Evolutionary conservation across 2,113 vertebrate species (phyloP), one percentile per base, ranked within the genome.

Genomic region (Mionectes macconnelli): DNA sequence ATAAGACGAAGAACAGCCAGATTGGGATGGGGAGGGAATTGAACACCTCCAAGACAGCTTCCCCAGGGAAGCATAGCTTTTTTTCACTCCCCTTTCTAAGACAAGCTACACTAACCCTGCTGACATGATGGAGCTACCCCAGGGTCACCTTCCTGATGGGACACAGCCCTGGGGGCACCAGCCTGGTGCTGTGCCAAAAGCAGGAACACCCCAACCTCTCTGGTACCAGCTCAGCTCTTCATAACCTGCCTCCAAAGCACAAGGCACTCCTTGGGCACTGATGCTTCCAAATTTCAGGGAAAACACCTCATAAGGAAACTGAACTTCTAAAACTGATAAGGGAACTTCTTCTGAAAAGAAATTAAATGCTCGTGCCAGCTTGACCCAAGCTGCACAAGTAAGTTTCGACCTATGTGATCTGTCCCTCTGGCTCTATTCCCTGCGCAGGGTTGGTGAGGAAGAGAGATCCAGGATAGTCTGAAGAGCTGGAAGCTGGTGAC

Each of bases 331-430:
- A 52, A 28, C 50, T 52, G 25, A 35, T 68, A 69, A 69, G 74
- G 53, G 53, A 85, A 57, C 37, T 37, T 44, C 53, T 37, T 74
- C 25, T 27, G 56, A 69, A 72, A 35, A 6, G 15, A 42, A 56
- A 45, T 6, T 0, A 56, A 57, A 33, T 2, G 2, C 16, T 14
- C 33, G 20, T 67, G 68, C 45, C 66, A 49, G 49, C 57, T 74
- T 23, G 53, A 40, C 45, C 49, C 0, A 4, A 47, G 63, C 72
- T 59, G 53, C 40, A 28, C n/a, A 6, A 40, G 45, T 19, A 8
- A 0, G 0, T 56, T 74, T 72, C 77, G 24, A 33, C 2, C 0
- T 45, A 1, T 3, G 25, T 6, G 0, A 57, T 52, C 53, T 72
- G 39, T 94, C 66, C 44, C 70, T 44, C 57, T 13, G 6, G 27